Evolutionary conservation across 2,797 vertebrate genomes (phyloP).

Genomic region (Dicrostonyx torquatus): DNA sequence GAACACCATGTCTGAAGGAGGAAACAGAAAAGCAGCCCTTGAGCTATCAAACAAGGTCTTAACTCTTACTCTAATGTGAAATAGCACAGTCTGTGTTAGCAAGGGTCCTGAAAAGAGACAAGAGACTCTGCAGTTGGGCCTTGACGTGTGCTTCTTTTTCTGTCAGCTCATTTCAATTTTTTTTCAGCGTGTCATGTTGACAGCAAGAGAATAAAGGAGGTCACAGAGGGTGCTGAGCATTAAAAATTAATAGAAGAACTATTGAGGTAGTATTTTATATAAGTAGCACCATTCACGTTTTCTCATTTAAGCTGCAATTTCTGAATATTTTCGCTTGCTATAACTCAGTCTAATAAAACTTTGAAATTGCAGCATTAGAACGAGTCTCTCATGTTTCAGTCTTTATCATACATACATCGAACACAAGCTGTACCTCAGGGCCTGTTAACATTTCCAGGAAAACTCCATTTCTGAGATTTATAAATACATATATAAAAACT

Average conservation of each 20-base stretch:
- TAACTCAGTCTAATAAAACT: constrained; percentile 85
- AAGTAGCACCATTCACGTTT: constrained; percentile 83
- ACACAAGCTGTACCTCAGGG: constrained; percentile 69
- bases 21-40: neutral
- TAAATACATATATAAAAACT: constrained; percentile 68
- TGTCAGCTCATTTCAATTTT: constrained; percentile 85
- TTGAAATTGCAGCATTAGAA: constrained; percentile 80
- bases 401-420: constrained; percentile 70
- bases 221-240: constrained; percentile 87
- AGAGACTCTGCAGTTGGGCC: constrained; percentile 72
- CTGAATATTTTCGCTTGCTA: constrained; percentile 83
- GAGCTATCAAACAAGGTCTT: constrained; percentile 76
- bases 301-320: constrained; percentile 85
- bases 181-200: constrained; percentile 86
- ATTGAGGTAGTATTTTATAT: constrained; percentile 90
- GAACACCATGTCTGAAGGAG: neutral
- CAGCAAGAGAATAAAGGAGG: constrained; percentile 85
- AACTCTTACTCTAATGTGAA: constrained; percentile 77
- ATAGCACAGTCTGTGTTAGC: neutral
- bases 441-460: constrained; percentile 74
- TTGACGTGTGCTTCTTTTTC: constrained; percentile 59
- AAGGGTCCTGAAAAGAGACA: constrained; percentile 42
- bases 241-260: constrained; percentile 91
- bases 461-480: constrained; percentile 76
- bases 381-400: constrained; percentile 79